These are phyloP conservation scores for Carapus acus DNA, from an alignment of 2,797 vertebrate species.

Conservation along the genomic window DNA sequence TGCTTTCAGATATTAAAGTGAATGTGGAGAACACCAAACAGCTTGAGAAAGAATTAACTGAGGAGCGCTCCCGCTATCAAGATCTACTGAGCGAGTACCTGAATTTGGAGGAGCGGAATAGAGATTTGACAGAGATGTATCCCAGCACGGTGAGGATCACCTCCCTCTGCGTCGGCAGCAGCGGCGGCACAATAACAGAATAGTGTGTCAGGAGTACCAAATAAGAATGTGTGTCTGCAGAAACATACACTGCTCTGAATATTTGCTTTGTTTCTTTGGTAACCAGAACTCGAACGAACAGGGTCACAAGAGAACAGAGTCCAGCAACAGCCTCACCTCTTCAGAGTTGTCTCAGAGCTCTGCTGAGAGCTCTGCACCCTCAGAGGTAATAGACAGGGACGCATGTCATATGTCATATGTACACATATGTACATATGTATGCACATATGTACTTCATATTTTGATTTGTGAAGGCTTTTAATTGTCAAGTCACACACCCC, in stretches of 20 bases:
- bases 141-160: constrained; percentile 69
- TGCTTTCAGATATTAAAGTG: constrained; percentile 62
- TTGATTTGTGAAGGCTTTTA: too few relatives aligned
- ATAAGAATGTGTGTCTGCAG: neutral
- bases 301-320: constrained; percentile 80
- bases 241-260: neutral
- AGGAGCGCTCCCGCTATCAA: constrained; percentile 87
- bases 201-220: too few relatives aligned
- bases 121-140: constrained; percentile 82
- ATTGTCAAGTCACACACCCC: too few relatives aligned
- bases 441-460: too few relatives aligned
- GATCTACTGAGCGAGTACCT: constrained; percentile 90
- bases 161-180: neutral
- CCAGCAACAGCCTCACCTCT: constrained; percentile 85
- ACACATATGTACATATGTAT: constrained; percentile 73
- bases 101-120: constrained; percentile 84
- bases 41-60: constrained; percentile 82
- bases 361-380: constrained; percentile 79
- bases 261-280: neutral
- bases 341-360: constrained; percentile 84
- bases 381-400: constrained; percentile 79
- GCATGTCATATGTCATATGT: too few relatives aligned
- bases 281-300: constrained; percentile 75
- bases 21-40: constrained; percentile 77
- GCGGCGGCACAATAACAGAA: neutral